Conservation (phyloP, 2,113 vertebrate species). For the Dipodomys stephensi region DNA sequence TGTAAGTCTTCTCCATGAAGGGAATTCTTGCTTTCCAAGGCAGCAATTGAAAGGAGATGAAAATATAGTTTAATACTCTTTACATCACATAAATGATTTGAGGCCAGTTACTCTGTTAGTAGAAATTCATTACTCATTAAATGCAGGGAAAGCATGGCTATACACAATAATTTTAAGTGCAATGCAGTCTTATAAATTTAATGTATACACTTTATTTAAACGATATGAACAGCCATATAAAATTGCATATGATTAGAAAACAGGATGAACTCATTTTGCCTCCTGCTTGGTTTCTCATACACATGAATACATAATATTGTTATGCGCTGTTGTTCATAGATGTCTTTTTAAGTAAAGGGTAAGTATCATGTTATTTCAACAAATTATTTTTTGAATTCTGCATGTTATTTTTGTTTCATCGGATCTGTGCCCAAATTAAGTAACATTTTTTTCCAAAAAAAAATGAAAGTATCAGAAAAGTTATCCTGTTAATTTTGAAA, state of each 20-base stretch:
- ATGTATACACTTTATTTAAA: constrained; percentile 85
- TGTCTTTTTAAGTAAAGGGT: constrained; percentile 88
- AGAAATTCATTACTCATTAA: constrained; percentile 79
- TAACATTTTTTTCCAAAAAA: constrained; percentile 48
- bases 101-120: constrained; percentile 81
- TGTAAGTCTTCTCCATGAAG: constrained; percentile 71
- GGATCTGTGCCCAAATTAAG: constrained; percentile 80
- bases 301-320: constrained; percentile 80
- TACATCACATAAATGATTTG: constrained; percentile 74
- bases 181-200: constrained; percentile 85
- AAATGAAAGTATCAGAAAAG: constrained; percentile 76
- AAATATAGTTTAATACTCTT: constrained; percentile 79
- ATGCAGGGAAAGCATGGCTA: constrained; percentile 82
- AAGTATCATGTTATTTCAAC: constrained; percentile 87
- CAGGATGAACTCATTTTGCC: constrained; percentile 76
- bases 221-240: constrained; percentile 80
- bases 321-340: constrained; percentile 83
- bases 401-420: constrained; percentile 81
- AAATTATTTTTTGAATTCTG: constrained; percentile 80
- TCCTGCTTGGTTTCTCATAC: constrained; percentile 82
- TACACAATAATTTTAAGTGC: constrained; percentile 82
- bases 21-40: constrained; percentile 80
- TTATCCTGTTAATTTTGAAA: constrained; percentile 79
- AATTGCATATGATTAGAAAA: constrained; percentile 80
- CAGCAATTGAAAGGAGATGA: constrained; percentile 81